phyloP scores from a whole-genome alignment of 2,888 invertebrate species.

The Polylopha cassiicola region DNA sequence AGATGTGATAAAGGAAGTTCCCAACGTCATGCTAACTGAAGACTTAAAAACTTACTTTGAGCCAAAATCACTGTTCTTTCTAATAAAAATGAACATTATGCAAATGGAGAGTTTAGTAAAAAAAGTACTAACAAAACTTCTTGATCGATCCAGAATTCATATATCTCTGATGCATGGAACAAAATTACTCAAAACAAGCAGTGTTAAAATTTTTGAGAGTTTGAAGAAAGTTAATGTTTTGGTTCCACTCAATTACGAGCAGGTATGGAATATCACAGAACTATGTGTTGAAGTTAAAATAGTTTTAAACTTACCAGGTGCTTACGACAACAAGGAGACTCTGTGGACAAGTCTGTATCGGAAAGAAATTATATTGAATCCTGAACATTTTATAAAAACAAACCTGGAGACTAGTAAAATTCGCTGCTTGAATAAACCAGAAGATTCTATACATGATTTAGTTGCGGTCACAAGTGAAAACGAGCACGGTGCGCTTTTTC shows the following conservation, averaged over 20 bases:
- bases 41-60: constrained; percentile 45
- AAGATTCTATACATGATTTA: constrained; percentile 34
- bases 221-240: constrained; percentile 42
- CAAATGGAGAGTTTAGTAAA: constrained; percentile 38
- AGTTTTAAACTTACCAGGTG: constrained; percentile 47
- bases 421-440: constrained; percentile 32
- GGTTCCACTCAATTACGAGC: constrained; percentile 37
- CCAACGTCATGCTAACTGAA: constrained; percentile 43
- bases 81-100: constrained; percentile 39
- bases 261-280: constrained; percentile 28
- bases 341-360: constrained; percentile 49
- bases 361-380: constrained; percentile 38
- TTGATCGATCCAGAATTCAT: constrained; percentile 45
- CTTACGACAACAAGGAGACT: constrained; percentile 40
- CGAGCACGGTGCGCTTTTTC: constrained; percentile 39
- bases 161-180: constrained; percentile 38
- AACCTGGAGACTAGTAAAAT: constrained; percentile 25
- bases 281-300: constrained; percentile 46
- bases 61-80: constrained; percentile 36
- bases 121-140: constrained; percentile 38
- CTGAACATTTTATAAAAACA: constrained; percentile 54
- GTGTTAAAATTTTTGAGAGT: constrained; percentile 39
- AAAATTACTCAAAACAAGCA: constrained; percentile 45
- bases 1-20: constrained; percentile 40
- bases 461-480: constrained; percentile 33